Conservation (phyloP, 2,113 vertebrate species). For the Emberiza fucata region DNA sequence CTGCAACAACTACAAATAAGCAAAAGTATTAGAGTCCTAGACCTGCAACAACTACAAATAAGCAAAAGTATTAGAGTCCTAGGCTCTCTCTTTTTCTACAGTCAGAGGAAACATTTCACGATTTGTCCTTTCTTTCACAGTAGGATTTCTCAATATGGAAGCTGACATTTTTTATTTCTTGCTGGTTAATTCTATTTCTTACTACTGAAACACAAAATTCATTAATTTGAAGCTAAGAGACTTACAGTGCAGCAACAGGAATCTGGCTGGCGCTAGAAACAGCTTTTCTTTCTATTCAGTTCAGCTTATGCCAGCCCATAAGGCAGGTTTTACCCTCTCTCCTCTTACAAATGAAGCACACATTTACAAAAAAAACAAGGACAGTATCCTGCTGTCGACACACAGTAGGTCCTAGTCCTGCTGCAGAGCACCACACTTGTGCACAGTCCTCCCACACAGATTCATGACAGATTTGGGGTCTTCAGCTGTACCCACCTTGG, state of each 20-base stretch:
- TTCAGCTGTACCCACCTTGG: not conserved
- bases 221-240: not conserved
- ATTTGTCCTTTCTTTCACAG: not conserved
- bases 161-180: not conserved
- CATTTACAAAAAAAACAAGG: not conserved
- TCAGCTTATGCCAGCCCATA: not conserved
- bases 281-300: not conserved
- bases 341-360: not conserved
- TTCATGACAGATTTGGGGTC: not conserved
- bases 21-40: not conserved
- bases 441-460: not conserved
- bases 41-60: constrained; percentile 42
- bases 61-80: not conserved
- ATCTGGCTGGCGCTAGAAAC: not conserved
- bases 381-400: not conserved
- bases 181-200: not conserved
- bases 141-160: not conserved
- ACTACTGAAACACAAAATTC: not conserved
- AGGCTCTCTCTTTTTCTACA: not conserved
- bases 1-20: constrained; percentile 39
- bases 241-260: not conserved
- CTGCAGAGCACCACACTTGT: fast-evolving
- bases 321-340: not conserved
- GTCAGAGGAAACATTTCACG: not conserved
- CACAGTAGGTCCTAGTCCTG: not conserved